phyloP scores from a whole-genome alignment of 2,888 invertebrate species.

The Agrotis ipsilon region DNA sequence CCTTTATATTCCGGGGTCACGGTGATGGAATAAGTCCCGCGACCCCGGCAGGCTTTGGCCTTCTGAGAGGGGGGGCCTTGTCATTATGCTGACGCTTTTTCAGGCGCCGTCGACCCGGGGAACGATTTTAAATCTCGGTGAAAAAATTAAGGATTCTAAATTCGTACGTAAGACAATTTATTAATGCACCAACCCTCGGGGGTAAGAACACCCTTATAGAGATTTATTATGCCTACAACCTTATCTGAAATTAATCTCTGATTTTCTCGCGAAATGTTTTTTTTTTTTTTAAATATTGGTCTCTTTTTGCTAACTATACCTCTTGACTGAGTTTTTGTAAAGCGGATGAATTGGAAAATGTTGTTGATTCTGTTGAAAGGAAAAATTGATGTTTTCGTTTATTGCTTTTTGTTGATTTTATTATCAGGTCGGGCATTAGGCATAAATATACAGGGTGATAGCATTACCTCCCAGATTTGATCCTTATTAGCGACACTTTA shows the following conservation, averaged over 20 bases:
- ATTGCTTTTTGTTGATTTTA: no score
- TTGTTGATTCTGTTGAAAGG: background rate
- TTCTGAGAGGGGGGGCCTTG: no score
- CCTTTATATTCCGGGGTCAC: no score
- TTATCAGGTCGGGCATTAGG: no score
- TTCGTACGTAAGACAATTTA: conserved; percentile 68
- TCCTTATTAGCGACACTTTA: no score
- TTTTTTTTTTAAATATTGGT: conserved; percentile 39
- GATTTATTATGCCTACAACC: conserved; percentile 66
- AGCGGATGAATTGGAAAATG: conserved; percentile 9
- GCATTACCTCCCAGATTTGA: no score
- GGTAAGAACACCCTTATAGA: conserved; percentile 36
- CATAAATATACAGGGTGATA: no score
- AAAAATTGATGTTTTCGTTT: background rate
- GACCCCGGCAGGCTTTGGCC: no score
- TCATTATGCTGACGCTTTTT: no score
- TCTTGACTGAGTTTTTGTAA: conserved; percentile 11
- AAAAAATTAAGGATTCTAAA: conserved; percentile 68
- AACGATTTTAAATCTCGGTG: conserved; percentile 47
- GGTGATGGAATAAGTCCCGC: no score
- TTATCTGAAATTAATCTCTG: conserved; percentile 73
- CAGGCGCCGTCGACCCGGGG: no score
- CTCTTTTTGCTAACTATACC: conserved; percentile 5
- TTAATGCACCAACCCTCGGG: conserved; percentile 62
- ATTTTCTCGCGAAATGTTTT: conserved; percentile 59